Percentiles rank a stretch among this genome's conserved stretches.
Evolutionary conservation across 2,797 vertebrate genomes (phyloP).

Genomic region (Malurus splendens): DNA sequence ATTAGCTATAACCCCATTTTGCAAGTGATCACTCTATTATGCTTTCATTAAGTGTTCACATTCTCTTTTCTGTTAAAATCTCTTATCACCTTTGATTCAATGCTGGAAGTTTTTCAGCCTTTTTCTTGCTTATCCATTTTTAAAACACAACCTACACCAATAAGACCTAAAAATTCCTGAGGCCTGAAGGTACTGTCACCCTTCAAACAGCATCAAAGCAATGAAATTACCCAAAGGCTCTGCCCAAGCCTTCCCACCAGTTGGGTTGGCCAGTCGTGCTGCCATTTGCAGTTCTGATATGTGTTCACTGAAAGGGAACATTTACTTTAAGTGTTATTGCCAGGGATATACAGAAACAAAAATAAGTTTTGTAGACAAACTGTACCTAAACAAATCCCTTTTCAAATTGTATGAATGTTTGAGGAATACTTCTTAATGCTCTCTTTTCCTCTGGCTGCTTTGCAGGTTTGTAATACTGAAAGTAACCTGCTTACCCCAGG

Average conservation of each 20-base stretch:
- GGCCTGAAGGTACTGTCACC: not conserved
- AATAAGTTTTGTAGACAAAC: not conserved
- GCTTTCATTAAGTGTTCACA: not conserved
- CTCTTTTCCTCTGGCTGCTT: not conserved
- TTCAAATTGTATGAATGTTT: not conserved
- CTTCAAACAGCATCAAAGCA: not conserved
- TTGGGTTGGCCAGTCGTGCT: not conserved
- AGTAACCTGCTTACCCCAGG: not conserved
- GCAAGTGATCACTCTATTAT: not conserved
- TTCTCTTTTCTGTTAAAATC: not conserved
- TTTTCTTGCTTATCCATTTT: not conserved
- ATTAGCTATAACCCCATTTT: not conserved
- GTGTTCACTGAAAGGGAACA: not conserved
- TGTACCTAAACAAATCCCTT: not conserved
- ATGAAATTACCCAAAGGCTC: not conserved
- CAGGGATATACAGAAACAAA: not conserved
- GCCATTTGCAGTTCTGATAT: not conserved
- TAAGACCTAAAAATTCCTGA: not conserved
- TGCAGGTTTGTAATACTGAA: not conserved
- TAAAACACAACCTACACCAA: not conserved
- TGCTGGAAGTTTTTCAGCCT: not conserved
- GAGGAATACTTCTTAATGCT: not conserved
- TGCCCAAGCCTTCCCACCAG: not conserved
- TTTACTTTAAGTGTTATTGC: not conserved
- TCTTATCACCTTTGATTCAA: not conserved